These are phyloP conservation scores for Falco concolor DNA, from an alignment of 2,797 vertebrate genomes.

Conservation along the genomic window DNA sequence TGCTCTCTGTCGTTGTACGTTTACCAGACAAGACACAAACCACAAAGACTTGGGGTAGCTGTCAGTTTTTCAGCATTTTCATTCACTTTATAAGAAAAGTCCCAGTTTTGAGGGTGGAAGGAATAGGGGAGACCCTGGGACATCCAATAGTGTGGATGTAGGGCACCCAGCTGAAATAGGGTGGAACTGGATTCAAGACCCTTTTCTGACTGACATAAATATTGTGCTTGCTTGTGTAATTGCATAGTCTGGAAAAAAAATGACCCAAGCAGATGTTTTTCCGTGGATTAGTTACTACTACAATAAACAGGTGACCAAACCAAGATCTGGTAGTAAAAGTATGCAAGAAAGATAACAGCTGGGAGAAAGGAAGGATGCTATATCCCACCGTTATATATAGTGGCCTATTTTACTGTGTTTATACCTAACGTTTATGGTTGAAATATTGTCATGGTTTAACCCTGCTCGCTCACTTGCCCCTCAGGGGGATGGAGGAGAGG, in stretches of 20 bases:
- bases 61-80: not conserved
- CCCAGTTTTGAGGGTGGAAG: not conserved
- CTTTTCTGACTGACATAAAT: not conserved
- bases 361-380: not conserved
- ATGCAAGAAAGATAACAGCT: not conserved
- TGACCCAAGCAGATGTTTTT: not conserved
- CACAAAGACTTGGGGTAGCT: not conserved
- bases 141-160: rapidly evolving
- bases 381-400: not conserved
- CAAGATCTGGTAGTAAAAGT: not conserved
- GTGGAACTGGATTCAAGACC: not conserved
- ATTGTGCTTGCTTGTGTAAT: not conserved
- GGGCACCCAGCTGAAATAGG: not conserved
- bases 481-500: not conserved
- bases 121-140: not conserved
- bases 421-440: too few species aligned
- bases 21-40: not conserved
- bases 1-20: not conserved
- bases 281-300: not conserved
- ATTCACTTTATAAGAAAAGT: not conserved
- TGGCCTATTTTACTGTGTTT: not conserved
- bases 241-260: not conserved
- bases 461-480: rapidly evolving
- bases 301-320: not conserved
- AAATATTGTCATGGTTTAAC: not conserved